Evolutionary conservation across 2,888 invertebrate species (phyloP).

Genomic region (Heliconius aoede): DNA sequence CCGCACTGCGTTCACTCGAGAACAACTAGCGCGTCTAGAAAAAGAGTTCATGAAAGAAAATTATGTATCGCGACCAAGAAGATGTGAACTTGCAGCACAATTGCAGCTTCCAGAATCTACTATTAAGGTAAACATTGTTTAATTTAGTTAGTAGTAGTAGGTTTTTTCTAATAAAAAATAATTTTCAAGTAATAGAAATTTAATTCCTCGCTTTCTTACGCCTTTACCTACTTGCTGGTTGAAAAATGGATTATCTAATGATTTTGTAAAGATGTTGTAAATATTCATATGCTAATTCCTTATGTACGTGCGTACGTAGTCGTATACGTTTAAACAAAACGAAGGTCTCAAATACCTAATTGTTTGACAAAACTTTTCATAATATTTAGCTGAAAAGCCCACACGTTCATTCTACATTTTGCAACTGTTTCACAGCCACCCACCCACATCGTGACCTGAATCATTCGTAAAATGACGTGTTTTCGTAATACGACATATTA

Average conservation of each 20-base stretch:
- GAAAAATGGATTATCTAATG: too few species aligned
- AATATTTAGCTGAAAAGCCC: conserved; percentile 23
- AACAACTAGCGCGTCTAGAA: conserved; percentile 95
- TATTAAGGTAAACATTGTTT: conserved; percentile 90
- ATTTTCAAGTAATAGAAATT: too few species aligned
- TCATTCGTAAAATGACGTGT: conserved; percentile 28
- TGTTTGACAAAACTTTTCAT: conserved; percentile 24
- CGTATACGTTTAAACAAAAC: background rate
- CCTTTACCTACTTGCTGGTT: too few species aligned
- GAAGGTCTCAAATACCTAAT: conserved; percentile 3
- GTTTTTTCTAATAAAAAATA: too few species aligned
- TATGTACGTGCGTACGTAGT: background rate
- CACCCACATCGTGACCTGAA: conserved; percentile 42
- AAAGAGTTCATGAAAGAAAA: conserved; percentile 98
- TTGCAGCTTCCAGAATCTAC: conserved; percentile 97
- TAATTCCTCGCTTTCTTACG: too few species aligned
- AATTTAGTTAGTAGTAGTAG: background rate
- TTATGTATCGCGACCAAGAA: conserved; percentile 96
- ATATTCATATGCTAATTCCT: too few species aligned
- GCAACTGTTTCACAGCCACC: conserved; percentile 28
- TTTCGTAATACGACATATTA: conserved; percentile 36
- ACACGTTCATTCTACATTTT: background rate
- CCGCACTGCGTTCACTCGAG: conserved; percentile 97
- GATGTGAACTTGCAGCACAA: conserved; percentile 97
- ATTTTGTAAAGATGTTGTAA: too few species aligned